Evolutionary conservation across 1,140 invertebrate species (phyloP), one percentile per base, ranked within the genome.

Genomic region (Cotesia glomerata): DNA sequence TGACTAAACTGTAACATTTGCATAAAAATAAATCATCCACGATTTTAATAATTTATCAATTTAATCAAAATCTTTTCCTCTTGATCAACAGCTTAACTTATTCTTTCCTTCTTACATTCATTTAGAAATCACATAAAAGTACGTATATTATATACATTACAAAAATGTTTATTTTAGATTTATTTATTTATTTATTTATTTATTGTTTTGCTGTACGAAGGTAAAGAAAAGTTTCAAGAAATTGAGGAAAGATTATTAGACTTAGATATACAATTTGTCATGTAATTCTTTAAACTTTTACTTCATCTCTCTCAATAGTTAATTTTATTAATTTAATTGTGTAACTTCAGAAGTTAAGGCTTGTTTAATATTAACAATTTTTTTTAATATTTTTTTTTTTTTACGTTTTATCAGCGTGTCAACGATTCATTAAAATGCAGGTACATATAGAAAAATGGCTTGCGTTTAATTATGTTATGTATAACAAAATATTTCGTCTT

Each of bases 371-470:
- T 75, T 32, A 77, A 75, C 72, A 77, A 77, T 68, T 67, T 74
- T 45, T 45, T 45, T 7, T 7, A 9, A 9, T 8, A 9, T 8
- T 8, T 45, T 45, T 45, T 45, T 39, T 39, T 39, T 45, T 69
- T 72, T 72, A 71, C 61, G 71, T 69, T 73, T 26, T 69, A 68
- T 61, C 13, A 74, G 68, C 51, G 54, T 63, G 58, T 61, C 65
- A 74, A 74, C 73, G 69, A 74, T 71, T 54, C 16, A 26, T 78
- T 72, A 56, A 72, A 77, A 75, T 75, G 73, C 73, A 77, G 73
- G 73, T 74, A 71, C 72, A 74, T 69, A 76, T 75, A 77, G 72
- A 79, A 79, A 77, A 79, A 76, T 77, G 72, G 71, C 74, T 75
- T 76, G 74, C 69, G 35, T 71, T 45, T 45, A 45, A 45, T 45